Evolutionary conservation across 1,140 invertebrate genomes (phyloP), one percentile per base, ranked within the genome.

Genomic region (Meloidogyne hapla): DNA sequence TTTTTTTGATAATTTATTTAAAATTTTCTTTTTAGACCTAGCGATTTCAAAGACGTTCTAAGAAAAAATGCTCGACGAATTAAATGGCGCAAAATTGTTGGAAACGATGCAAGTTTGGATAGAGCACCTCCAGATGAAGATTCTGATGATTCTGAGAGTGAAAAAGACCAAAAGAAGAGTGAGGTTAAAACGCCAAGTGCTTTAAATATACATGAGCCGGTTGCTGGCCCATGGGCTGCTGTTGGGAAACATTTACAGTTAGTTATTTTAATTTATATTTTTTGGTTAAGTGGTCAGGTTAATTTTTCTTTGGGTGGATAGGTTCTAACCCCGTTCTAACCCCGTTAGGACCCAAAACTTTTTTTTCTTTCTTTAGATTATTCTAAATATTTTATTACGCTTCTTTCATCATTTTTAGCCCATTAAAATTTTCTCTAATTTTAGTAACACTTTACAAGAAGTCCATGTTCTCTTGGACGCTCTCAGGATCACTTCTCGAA

Each of bases 221-320:
- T 75, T 26, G 81, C 81, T 45, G 81, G 81, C 0, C 81, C 81
- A 61, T 82, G 82, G 81, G 79, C 81, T 18, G 3, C 25, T 21
- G 82, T 82, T 33, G 78, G 78, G 13, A 83, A 81, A 69, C 45
- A 67, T 72, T 71, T 82, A 40, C 79, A 83, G 81, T 82, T 23
- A n/a, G 82, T 70, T 15, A n/a, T 23, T 23, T 26, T 18, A 2
- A 12, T 72, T 9, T 23, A 23, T 25, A 26, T 76, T 28, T 33
- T 33, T 33, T 33, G 33, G 33, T 33, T 33, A 33, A 33, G 33
- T 33, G 33, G 33, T 0, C 33, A 33, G 4, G 33, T 8, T 8
- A 33, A 33, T 33, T 33, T 33, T 33, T 33, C 33, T 6, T 33
- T 6, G 9, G 9, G 33, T 33, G 9, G 33, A 33, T 8, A 8